Percentiles rank a stretch among this genome's conserved stretches.
Conservation (phyloP, 2,888 invertebrate genomes). For the Hirtodrosophila alboralis region DNA sequence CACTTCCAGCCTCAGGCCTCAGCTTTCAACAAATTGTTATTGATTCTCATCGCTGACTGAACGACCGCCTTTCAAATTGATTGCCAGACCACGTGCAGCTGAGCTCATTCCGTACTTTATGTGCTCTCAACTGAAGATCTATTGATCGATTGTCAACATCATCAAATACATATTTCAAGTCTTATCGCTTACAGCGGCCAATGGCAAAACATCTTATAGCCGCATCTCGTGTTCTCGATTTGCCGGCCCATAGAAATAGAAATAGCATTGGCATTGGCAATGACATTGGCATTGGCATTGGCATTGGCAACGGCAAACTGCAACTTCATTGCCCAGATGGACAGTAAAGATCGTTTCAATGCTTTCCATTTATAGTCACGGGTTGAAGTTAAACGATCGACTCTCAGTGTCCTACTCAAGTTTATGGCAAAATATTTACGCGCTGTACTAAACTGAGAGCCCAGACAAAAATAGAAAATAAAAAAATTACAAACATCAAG, state of each 20-base stretch:
- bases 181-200: slow-evolving; percentile 31
- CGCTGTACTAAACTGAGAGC: slow-evolving; percentile 20
- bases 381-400: slow-evolving; percentile 52
- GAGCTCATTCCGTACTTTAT: slow-evolving; percentile 55
- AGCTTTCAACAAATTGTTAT: slow-evolving; percentile 68
- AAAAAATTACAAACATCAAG: slow-evolving; percentile 22
- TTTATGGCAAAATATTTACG: slow-evolving; percentile 51
- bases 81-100: slow-evolving; percentile 52
- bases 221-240: slow-evolving; percentile 11
- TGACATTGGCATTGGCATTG: no score
- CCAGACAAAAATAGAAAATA: slow-evolving; percentile 17
- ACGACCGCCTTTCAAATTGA: slow-evolving; percentile 71
- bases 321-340: slow-evolving; percentile 64
- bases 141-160: slow-evolving; percentile 74
- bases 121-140: slow-evolving; percentile 64
- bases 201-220: slow-evolving; percentile 45
- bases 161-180: slow-evolving; percentile 73
- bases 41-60: slow-evolving; percentile 67
- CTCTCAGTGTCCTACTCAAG: slow-evolving; percentile 42
- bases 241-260: slow-evolving; percentile 7
- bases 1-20: slow-evolving; percentile 9
- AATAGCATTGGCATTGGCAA: no score
- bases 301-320: slow-evolving; percentile 9
- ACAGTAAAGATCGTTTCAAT: slow-evolving; percentile 63
- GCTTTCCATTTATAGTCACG: slow-evolving; percentile 62